These are phyloP conservation scores for Apteryx owenii DNA, from an alignment of 2,113 vertebrate species.

Conservation along the genomic window DNA sequence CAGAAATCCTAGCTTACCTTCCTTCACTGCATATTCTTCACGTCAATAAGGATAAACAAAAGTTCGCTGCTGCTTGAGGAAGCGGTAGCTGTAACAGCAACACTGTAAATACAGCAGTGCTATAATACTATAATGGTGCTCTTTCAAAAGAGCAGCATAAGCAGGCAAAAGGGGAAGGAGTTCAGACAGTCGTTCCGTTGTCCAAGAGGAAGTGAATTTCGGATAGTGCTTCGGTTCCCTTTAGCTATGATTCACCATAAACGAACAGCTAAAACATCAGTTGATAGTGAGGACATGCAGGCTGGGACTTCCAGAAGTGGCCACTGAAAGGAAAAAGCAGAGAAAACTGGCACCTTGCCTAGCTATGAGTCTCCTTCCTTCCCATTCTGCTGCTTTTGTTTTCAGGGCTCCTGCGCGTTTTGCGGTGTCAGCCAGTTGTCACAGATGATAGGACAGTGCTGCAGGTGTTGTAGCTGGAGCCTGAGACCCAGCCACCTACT, in stretches of 20 bases:
- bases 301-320: conserved; percentile 39
- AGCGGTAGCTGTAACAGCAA: not conserved
- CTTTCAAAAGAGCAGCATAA: conserved; percentile 4
- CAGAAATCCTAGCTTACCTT: not conserved
- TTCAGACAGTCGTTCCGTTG: not conserved
- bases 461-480: not conserved
- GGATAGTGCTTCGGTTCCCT: not conserved
- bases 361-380: conserved; percentile 49
- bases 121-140: not conserved
- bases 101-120: not conserved
- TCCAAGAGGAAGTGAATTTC: conserved; percentile 40
- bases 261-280: conserved; percentile 7
- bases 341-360: conserved; percentile 33
- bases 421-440: conserved; percentile 37
- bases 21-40: not conserved
- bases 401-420: conserved; percentile 31
- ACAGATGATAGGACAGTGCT: not conserved
- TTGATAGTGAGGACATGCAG: conserved; percentile 6
- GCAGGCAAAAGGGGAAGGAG: conserved; percentile 38
- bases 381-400: conserved; percentile 50
- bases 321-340: conserved; percentile 24
- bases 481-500: not conserved
- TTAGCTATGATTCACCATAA: conserved; percentile 26
- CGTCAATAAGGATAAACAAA: not conserved
- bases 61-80: not conserved